Evolutionary conservation across 92 coral and sea anemone species (phyloP).

Genomic region (Blastomussa wellsi): DNA sequence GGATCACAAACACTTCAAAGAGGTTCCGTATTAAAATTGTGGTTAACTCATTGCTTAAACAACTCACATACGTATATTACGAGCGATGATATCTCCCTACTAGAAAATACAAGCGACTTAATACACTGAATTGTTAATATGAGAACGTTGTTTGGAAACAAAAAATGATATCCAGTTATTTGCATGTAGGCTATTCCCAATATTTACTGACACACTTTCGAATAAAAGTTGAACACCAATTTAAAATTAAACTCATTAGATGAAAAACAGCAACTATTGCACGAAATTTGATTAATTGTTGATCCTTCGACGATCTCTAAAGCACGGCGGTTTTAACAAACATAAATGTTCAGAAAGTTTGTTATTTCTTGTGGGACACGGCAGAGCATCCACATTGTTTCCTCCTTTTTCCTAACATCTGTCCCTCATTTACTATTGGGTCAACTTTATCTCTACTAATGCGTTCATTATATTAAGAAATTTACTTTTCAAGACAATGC

Average conservation of each 20-base stretch:
- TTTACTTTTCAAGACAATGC: conserved; percentile 17
- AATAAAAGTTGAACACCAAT: neutral
- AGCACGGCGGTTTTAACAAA: conserved; percentile 40
- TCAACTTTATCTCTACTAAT: conserved; percentile 31
- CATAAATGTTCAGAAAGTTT: conserved; percentile 31
- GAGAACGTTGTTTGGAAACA: conserved; percentile 18
- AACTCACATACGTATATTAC: conserved; percentile 16
- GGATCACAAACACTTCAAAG: conserved; percentile 29
- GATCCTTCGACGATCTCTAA: conserved; percentile 28
- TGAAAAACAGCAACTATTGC: neutral
- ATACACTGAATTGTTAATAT: conserved; percentile 34
- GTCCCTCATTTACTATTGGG: conserved; percentile 28
- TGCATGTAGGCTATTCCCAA: neutral
- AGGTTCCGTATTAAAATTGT: neutral
- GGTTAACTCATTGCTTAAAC: conserved; percentile 34
- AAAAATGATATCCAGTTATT: conserved; percentile 13
- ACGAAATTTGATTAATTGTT: neutral
- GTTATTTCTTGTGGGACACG: conserved; percentile 30
- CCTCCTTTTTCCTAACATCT: conserved; percentile 19
- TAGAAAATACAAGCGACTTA: conserved; percentile 19
- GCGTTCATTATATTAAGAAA: conserved; percentile 42
- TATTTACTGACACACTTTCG: neutral
- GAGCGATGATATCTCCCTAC: conserved; percentile 22
- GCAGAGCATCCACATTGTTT: conserved; percentile 13
- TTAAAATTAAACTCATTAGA: neutral